phyloP scores from a whole-genome alignment of 2,888 invertebrate species.

The Apamea anceps region DNA sequence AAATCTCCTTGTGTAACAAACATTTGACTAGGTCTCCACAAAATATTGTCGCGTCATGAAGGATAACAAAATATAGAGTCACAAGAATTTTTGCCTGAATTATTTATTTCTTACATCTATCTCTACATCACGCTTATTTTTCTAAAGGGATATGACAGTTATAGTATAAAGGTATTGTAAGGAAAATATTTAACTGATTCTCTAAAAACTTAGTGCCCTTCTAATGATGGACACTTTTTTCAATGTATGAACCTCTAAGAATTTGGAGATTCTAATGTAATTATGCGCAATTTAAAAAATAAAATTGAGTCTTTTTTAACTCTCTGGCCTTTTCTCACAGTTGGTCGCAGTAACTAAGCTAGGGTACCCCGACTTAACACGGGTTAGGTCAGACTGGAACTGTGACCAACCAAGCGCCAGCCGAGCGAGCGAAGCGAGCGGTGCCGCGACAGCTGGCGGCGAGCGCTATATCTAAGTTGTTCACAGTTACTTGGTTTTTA shows the following conservation, averaged over 20 bases:
- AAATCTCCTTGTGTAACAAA: constrained; percentile 35
- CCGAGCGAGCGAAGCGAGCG: neutral
- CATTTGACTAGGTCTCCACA: constrained; percentile 22
- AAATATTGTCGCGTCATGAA: constrained; percentile 41
- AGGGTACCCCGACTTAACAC: neutral
- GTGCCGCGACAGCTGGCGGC: too few relatives aligned
- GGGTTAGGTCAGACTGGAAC: neutral
- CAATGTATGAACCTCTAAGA: neutral
- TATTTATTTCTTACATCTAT: constrained; percentile 24
- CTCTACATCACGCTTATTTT: neutral
- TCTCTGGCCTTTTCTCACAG: neutral
- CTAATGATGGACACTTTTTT: neutral
- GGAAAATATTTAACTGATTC: neutral
- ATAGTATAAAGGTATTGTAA: too few relatives aligned
- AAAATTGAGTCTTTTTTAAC: too few relatives aligned
- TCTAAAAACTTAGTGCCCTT: neutral
- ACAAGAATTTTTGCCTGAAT: constrained; percentile 22
- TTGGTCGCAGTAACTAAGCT: neutral
- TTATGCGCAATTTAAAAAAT: too few relatives aligned
- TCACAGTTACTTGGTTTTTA: neutral
- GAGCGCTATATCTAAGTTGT: neutral
- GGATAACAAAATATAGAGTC: constrained; percentile 27
- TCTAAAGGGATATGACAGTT: neutral
- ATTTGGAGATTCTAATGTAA: neutral
- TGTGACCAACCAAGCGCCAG: neutral